Evolutionary conservation across 2,113 vertebrate genomes (phyloP).

Genomic region (Neolamprologus cancellatus): DNA sequence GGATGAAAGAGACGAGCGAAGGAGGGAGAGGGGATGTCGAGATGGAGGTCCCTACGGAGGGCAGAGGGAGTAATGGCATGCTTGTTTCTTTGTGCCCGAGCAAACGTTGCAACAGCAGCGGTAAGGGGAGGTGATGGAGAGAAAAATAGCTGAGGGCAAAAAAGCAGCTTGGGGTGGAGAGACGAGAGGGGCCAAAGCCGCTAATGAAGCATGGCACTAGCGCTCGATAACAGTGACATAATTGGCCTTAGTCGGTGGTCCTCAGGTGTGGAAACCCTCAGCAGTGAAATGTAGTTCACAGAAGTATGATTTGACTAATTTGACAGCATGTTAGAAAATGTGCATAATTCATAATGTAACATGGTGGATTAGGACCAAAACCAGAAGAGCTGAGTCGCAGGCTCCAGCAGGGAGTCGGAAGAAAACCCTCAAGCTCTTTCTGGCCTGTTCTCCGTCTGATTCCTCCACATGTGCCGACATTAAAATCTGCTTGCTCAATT

Average conservation of each 20-base stretch:
- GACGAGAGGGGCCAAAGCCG: conserved; percentile 22
- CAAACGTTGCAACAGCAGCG: conserved; percentile 41
- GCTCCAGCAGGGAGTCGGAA: background rate
- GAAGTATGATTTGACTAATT: background rate
- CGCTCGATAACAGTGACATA: conserved; percentile 34
- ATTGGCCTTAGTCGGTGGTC: conserved; percentile 47
- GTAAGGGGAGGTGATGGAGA: conserved; percentile 43
- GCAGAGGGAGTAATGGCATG: conserved; percentile 47
- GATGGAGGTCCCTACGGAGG: conserved; percentile 45
- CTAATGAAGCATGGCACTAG: conserved; percentile 47
- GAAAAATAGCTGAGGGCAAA: conserved; percentile 48
- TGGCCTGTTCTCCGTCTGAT: background rate
- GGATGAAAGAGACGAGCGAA: conserved; percentile 17
- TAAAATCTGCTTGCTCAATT: background rate
- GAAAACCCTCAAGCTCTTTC: background rate
- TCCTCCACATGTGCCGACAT: background rate
- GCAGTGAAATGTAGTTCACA: background rate
- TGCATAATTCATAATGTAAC: background rate
- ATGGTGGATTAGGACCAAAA: background rate
- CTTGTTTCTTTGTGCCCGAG: conserved; percentile 57
- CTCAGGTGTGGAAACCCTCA: conserved; percentile 2
- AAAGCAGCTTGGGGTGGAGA: conserved; percentile 17
- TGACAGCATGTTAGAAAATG: background rate
- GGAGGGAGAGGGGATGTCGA: conserved; percentile 6
- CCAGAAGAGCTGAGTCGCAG: background rate